Evolutionary conservation across 2,888 invertebrate genomes (phyloP), one percentile per base, ranked within the genome.

Genomic region (Choristoneura rosaceana): DNA sequence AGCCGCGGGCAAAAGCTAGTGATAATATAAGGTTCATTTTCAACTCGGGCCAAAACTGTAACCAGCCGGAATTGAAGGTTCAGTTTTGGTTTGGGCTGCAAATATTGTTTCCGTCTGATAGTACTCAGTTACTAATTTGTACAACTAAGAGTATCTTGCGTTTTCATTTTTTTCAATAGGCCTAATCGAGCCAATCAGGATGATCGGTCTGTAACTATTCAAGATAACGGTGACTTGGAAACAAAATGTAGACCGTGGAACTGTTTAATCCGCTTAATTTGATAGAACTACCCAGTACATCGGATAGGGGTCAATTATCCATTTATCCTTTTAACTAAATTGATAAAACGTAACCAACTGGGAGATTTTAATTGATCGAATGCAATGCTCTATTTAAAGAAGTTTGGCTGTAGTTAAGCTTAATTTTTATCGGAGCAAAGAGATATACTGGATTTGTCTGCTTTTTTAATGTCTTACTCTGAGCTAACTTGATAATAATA

Each of bases 271-370:
- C 87, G 84, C 84, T 90, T 91, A 91, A 93, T 93, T 91, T 87
- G 84, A 91, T 90, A 90, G 90, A 89, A 88, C 82, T 81, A 83
- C 84, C 79, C 84, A 87, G 89, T 86, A 84, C 89, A 90, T 90
- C 82, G 84, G 82, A 93, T 93, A 90, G 92, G 93, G 93, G 93
- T 93, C 94, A 93, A 94, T 94, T 93, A 93, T 91, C 93, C 93
- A 92, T 93, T 94, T 93, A 94, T 93, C 93, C 93, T 88, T 90
- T 94, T 94, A 93, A 93, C 92, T 82, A 87, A 94, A 94, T 94
- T 93, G 93, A 93, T 93, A 93, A 93, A 94, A 94, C 90, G 93
- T 86, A 91, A 88, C 92, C 84, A 90, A 90, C 88, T 88, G 89
- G 90, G 87, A 89, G 87, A 88, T 89, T 92, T 93, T 93, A 93